Evolutionary conservation across 2,797 vertebrate species (phyloP).

Genomic region (Prionace glauca): DNA sequence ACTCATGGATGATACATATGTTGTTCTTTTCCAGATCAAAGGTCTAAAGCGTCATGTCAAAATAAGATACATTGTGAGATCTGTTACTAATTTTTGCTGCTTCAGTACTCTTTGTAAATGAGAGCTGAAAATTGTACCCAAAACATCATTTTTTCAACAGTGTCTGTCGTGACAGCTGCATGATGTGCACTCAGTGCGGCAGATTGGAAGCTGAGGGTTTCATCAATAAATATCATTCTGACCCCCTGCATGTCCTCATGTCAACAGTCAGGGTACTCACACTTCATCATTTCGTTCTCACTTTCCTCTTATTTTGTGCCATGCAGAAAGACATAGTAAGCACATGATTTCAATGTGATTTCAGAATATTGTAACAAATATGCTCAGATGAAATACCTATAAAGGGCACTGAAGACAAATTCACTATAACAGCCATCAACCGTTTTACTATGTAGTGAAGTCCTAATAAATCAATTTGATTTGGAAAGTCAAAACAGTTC

Average conservation of each 20-base stretch:
- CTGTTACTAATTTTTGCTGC: slow-evolving; percentile 75
- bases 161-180: slow-evolving; percentile 96
- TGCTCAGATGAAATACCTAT: slow-evolving; percentile 1
- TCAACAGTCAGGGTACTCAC: slow-evolving; percentile 95
- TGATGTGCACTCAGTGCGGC: slow-evolving; percentile 96
- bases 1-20: slow-evolving; percentile 27
- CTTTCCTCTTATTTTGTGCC: neutral
- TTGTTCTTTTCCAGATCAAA: slow-evolving; percentile 39
- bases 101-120: slow-evolving; percentile 92
- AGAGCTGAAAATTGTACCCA: slow-evolving; percentile 93
- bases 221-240: slow-evolving; percentile 99
- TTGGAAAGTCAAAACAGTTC: slow-evolving; percentile 30
- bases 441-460: slow-evolving; percentile 16
- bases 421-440: slow-evolving; percentile 23
- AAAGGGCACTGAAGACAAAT: slow-evolving; percentile 29
- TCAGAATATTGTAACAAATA: slow-evolving; percentile 1
- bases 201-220: slow-evolving; percentile 98
- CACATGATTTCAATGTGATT: neutral
- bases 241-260: slow-evolving; percentile 88
- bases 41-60: slow-evolving; percentile 37
- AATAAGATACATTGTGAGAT: slow-evolving; percentile 54
- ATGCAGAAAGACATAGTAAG: slow-evolving; percentile 22
- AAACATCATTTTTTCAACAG: slow-evolving; percentile 80
- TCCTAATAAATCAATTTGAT: slow-evolving; percentile 32
- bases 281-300: slow-evolving; percentile 77